Conservation (phyloP, 2,113 vertebrate genomes). For the Mesembrinibis cayennensis region DNA sequence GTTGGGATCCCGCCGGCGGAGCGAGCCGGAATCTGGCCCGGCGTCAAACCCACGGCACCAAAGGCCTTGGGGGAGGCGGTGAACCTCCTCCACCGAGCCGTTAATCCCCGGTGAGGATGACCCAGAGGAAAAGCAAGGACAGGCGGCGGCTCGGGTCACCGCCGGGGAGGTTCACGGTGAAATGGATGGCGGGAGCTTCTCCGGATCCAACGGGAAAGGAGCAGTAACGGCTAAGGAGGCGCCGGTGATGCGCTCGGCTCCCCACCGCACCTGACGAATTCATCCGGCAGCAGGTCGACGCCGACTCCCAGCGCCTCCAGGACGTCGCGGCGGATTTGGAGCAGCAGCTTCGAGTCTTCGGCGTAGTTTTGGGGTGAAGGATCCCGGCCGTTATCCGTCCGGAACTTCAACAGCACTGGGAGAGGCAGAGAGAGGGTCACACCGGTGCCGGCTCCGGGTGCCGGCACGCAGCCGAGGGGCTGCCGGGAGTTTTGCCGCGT, state of each 20-base stretch:
- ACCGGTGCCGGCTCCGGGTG: fast-evolving
- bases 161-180: not conserved
- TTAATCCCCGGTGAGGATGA: not conserved
- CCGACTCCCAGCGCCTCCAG: constrained; percentile 76
- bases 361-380: constrained; percentile 74
- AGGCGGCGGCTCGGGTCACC: not conserved
- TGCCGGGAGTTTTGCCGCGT: not conserved
- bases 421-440: not conserved
- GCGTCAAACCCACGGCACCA: not conserved
- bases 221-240: not conserved
- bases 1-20: not conserved
- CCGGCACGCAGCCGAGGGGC: constrained; percentile 1
- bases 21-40: no score
- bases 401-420: constrained; percentile 90
- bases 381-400: constrained; percentile 85
- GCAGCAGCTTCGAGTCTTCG: constrained; percentile 77
- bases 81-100: not conserved
- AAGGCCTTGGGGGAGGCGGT: not conserved
- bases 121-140: not conserved
- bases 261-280: constrained; percentile 80
- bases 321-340: constrained; percentile 82
- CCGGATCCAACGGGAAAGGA: not conserved
- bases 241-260: not conserved
- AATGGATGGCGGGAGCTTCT: not conserved
- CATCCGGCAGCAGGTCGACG: constrained; percentile 78